Evolutionary conservation across 1,140 invertebrate species (phyloP).

Genomic region (Leptinotarsa texana): DNA sequence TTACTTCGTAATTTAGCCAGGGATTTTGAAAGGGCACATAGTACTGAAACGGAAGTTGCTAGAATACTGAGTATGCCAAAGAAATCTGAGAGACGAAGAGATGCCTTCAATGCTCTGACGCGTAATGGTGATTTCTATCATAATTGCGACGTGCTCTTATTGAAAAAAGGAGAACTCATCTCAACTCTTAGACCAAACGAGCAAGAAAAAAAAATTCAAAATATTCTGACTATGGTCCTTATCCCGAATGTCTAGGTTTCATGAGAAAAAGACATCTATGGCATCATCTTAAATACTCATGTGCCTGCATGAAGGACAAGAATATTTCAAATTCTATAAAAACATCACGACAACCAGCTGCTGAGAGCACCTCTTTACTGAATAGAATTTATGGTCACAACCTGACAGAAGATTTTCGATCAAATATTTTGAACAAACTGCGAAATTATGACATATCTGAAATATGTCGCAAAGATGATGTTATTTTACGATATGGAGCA

Average conservation of each 20-base stretch:
- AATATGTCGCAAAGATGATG: conserved; percentile 19
- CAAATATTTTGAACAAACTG: conserved; percentile 24
- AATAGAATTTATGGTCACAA: conserved; percentile 19
- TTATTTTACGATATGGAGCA: conserved; percentile 25
- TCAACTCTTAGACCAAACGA: conserved; percentile 12
- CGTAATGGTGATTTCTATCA: conserved; percentile 25
- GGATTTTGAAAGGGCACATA: conserved; percentile 21
- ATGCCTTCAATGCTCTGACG: conserved; percentile 15
- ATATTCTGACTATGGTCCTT: conserved; percentile 29
- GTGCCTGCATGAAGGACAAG: background rate
- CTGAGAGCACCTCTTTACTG: conserved; percentile 20
- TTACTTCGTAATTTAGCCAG: conserved; percentile 16
- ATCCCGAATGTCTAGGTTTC: conserved; percentile 19
- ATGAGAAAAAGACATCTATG: conserved; percentile 17
- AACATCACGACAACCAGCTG: conserved; percentile 11
- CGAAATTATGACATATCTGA: conserved; percentile 30
- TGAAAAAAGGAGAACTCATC: conserved; percentile 21
- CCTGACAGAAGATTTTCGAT: conserved; percentile 18
- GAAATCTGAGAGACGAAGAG: conserved; percentile 18
- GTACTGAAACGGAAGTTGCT: conserved; percentile 23
- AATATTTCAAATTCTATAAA: background rate
- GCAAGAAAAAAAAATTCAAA: conserved; percentile 14
- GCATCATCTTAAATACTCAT: conserved; percentile 23
- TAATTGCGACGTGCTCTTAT: conserved; percentile 23
- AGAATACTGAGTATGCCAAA: conserved; percentile 21